These are phyloP conservation scores for Lasius fuliginosus DNA, from an alignment of 2,888 invertebrate species.

Conservation along the genomic window DNA sequence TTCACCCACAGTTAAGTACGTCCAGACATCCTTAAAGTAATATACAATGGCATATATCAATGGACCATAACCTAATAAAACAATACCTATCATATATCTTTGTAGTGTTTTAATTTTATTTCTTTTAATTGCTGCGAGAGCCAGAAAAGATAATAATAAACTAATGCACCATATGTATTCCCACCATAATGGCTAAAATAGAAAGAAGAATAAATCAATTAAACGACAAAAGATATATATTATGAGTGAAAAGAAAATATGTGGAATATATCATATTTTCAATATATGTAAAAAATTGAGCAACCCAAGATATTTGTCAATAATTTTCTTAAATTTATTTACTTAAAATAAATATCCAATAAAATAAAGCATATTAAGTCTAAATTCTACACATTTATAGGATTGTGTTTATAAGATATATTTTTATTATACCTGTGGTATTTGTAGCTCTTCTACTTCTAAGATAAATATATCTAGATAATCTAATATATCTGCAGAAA, in stretches of 20 bases:
- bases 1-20: constrained; percentile 91
- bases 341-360: background rate
- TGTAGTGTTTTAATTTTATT: constrained; percentile 93
- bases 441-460: constrained; percentile 96
- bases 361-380: background rate
- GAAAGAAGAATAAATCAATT: constrained; percentile 34
- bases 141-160: constrained; percentile 93
- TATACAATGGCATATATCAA: constrained; percentile 93
- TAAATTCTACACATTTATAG: constrained; percentile 5
- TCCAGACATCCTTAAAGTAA: constrained; percentile 94
- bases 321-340: background rate
- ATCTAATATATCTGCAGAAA: constrained; percentile 96
- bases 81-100: constrained; percentile 93
- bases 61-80: constrained; percentile 93
- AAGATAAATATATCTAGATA: constrained; percentile 97
- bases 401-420: background rate
- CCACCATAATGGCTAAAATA: constrained; percentile 94
- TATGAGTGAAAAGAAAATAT: background rate
- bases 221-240: background rate
- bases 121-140: constrained; percentile 94
- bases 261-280: background rate
- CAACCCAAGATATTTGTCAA: background rate
- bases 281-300: background rate
- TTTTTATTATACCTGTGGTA: constrained; percentile 90
- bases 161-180: constrained; percentile 97